Evolutionary conservation across 1,140 invertebrate genomes (phyloP).

Genomic region (Drosophila oshimai): DNA sequence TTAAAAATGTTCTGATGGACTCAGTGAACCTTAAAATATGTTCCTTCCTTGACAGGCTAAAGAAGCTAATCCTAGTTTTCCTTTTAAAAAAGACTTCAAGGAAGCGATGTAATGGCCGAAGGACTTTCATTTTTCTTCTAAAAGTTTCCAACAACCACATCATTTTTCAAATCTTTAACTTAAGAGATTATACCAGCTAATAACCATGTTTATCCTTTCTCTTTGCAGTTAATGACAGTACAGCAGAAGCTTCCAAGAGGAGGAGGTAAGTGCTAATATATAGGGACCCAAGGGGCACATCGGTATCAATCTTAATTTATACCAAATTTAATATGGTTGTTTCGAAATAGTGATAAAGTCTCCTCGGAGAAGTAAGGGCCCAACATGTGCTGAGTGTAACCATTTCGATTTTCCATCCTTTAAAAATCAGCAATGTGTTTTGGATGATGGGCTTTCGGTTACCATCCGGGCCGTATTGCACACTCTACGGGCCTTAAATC

Average conservation of each 20-base stretch:
- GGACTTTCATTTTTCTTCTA: not conserved
- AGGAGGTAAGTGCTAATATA: slow-evolving; percentile 54
- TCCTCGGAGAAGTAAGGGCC: slow-evolving; percentile 39
- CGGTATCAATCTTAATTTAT: slow-evolving; percentile 78
- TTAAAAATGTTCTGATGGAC: not conserved
- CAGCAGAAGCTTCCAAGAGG: not conserved
- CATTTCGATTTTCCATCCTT: slow-evolving; percentile 1
- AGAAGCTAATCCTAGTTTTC: not conserved
- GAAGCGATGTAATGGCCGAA: not conserved
- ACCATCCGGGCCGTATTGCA: not conserved
- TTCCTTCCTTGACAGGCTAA: not conserved
- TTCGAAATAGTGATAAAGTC: slow-evolving; percentile 26
- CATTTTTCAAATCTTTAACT: not conserved
- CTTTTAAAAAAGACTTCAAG: not conserved
- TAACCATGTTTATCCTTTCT: not conserved
- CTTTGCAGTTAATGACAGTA: slow-evolving; percentile 21
- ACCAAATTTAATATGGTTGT: slow-evolving; percentile 68
- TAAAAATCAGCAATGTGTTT: slow-evolving; percentile 57
- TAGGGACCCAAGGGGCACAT: slow-evolving; percentile 27
- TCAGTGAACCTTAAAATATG: not conserved
- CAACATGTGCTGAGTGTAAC: slow-evolving; percentile 18
- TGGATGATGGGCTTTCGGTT: slow-evolving; percentile 28
- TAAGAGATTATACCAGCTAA: not conserved
- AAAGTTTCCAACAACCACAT: not conserved
- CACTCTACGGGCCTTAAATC: slow-evolving; percentile 11